These are phyloP conservation scores for Fragum sueziense DNA, from an alignment of 2,888 invertebrate genomes.

Conservation along the genomic window DNA sequence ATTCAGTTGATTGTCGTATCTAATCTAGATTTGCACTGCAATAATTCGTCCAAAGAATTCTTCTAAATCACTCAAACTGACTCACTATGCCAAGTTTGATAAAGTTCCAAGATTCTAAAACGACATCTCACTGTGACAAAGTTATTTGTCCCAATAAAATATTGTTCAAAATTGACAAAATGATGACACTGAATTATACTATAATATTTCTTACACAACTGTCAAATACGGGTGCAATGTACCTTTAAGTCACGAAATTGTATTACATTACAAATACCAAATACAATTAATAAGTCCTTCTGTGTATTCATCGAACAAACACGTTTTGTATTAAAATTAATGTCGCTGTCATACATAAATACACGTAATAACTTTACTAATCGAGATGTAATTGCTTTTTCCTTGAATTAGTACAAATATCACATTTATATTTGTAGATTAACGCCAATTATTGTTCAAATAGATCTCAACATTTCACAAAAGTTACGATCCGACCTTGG, in stretches of 20 bases:
- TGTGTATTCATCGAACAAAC: too few relatives aligned
- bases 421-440: neutral
- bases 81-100: conserved; percentile 7
- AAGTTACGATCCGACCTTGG: conserved; percentile 1
- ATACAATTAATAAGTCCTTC: too few relatives aligned
- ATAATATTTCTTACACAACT: neutral
- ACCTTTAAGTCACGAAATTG: neutral
- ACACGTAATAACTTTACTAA: neutral
- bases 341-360: neutral
- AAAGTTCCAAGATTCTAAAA: neutral
- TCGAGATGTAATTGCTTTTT: neutral
- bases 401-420: neutral
- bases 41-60: conserved; percentile 16
- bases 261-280: neutral
- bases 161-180: neutral
- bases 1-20: neutral
- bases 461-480: neutral
- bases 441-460: neutral
- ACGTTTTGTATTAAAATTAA: neutral
- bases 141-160: neutral
- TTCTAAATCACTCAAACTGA: neutral
- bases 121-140: neutral
- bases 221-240: neutral
- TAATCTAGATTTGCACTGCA: conserved; percentile 3
- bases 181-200: neutral